Conservation (phyloP, 2,797 vertebrate species). For the Sorex maritimensis region DNA sequence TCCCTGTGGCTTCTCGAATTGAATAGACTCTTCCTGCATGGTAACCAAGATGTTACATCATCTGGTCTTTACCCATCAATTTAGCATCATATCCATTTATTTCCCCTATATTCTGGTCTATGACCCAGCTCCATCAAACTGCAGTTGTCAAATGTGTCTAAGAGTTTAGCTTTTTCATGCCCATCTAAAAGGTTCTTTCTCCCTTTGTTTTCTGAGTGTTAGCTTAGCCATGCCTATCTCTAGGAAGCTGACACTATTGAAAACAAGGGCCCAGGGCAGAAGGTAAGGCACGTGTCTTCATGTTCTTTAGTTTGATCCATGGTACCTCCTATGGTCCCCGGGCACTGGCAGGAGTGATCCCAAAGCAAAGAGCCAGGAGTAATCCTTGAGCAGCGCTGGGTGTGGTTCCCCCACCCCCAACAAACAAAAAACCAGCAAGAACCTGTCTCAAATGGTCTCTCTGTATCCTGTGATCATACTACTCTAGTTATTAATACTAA, state of each 20-base stretch:
- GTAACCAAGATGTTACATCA: background rate
- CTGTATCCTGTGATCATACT: background rate
- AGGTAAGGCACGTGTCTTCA: no score
- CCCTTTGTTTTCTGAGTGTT: background rate
- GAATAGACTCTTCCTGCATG: background rate
- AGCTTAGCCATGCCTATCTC: slow-evolving; percentile 3
- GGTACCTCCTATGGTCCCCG: no score
- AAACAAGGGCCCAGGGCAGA: background rate
- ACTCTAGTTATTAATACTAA: background rate
- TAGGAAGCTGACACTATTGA: slow-evolving; percentile 1
- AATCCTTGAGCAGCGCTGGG: no score
- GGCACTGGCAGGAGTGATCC: no score
- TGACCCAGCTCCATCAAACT: background rate
- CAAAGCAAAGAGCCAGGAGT: no score
- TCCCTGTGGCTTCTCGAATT: background rate
- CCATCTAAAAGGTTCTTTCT: slow-evolving; percentile 12
- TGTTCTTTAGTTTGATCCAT: no score
- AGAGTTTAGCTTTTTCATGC: background rate
- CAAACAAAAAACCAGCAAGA: no score
- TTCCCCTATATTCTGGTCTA: background rate
- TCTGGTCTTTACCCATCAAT: background rate
- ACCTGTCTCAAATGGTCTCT: background rate
- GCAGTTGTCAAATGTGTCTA: slow-evolving; percentile 19
- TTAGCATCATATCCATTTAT: background rate
- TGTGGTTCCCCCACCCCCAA: no score